These are phyloP conservation scores for Tangara arthus DNA, from an alignment of 2,797 vertebrate species.

Conservation along the genomic window DNA sequence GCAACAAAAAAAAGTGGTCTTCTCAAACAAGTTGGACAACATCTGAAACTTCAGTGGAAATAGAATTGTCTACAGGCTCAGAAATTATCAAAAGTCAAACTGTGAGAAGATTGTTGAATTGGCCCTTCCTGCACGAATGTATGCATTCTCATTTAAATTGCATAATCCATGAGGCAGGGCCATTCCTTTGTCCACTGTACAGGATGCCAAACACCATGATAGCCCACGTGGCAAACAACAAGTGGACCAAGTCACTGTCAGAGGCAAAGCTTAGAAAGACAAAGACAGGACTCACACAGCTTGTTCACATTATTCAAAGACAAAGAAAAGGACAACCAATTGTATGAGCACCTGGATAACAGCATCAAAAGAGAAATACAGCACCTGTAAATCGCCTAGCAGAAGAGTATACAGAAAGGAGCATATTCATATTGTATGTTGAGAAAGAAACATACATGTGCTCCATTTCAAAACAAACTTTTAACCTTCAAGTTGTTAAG, in stretches of 20 bases:
- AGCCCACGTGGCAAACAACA: background rate
- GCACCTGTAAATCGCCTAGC: background rate
- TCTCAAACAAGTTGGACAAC: background rate
- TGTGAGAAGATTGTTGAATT: background rate
- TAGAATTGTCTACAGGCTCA: background rate
- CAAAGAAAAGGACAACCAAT: background rate
- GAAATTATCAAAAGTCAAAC: background rate
- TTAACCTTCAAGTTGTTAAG: background rate
- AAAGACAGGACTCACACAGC: background rate
- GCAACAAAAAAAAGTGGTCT: background rate
- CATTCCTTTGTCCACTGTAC: background rate
- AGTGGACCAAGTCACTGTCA: background rate
- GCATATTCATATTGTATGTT: background rate
- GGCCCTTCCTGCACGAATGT: background rate
- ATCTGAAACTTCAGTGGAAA: background rate
- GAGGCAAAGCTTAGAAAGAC: background rate
- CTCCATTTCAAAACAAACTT: background rate
- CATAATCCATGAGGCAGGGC: background rate
- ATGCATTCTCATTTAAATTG: background rate
- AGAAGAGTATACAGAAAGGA: background rate
- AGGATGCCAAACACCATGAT: background rate
- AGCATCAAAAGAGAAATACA: background rate
- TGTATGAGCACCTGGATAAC: background rate
- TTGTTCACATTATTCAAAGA: background rate
- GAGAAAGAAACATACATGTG: background rate